Base-by-base conservation (phyloP, 2,888 invertebrate species). In the Eucriotettix oculatus region DNA sequence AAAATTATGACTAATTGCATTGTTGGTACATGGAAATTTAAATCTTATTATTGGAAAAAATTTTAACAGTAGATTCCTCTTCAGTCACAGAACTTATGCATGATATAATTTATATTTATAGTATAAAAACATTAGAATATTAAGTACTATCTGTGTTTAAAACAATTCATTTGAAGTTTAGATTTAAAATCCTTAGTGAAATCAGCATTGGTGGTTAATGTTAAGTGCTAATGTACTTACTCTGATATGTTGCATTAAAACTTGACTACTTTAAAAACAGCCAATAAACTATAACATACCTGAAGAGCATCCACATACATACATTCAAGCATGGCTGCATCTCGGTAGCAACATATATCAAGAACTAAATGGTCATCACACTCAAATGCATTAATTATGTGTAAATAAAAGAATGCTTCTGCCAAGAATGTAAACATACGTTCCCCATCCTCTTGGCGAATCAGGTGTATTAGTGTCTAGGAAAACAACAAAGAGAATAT, bases 331-430 rank as follows among this genome's bases (percentile, higher is more conserved):
- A 91, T 86, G 63, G 85, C 80, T 0, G 91, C 83, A 71, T 92
- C 86, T 66, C 84, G 83, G 69, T 92, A 93, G 57, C 85, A 82
- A 69, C 91, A 91, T 58, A 93, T 80, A 69, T 93, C 93, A 1
- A 92, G 73, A 0, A 91, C 76, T 12, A 94, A 72, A 63, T 78
- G 77, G 58, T 79, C 78, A 14, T 74, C 71, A 56, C 81, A 78
- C 69, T 91, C 94, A 69, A 84, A 95, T 61, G 87, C 83, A 74
- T 95, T 94, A 66, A 92, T 88, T 54, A 90, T 85, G 71, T 93
- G 93, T 1, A 93, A 75, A 68, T 83, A 92, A 72, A 92, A 92
- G 66, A 93, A 83, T 0, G 87, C 75, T 59, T 86, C 84, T 0
- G 86, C 75, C 53, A 77, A 71, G 67, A 81, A 86, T 29, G 77